phyloP scores from a whole-genome alignment of 2,113 vertebrate species.

The Daphoenositta chrysoptera region DNA sequence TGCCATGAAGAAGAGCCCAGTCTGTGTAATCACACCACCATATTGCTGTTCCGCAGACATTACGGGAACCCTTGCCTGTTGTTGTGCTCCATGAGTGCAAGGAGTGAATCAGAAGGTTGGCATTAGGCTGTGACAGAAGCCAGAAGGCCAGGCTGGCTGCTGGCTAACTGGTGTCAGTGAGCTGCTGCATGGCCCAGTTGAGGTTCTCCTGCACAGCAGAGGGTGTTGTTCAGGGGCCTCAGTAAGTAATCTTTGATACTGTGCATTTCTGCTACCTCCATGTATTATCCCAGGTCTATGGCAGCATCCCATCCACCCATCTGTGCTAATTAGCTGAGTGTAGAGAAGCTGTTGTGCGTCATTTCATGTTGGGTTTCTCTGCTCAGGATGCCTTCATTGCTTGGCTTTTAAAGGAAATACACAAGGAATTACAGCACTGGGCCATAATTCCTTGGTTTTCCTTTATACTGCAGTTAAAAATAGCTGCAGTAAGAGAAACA shows the following conservation, averaged over 20 bases:
- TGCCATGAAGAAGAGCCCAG: background rate
- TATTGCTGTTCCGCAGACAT: background rate
- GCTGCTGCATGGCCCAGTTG: background rate
- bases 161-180: background rate
- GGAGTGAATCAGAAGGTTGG: background rate
- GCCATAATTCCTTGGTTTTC: background rate
- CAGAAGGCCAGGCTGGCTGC: background rate
- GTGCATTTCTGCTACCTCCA: background rate
- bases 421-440: background rate
- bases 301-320: background rate
- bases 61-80: background rate
- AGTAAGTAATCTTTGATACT: background rate
- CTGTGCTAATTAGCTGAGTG: background rate
- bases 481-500: background rate
- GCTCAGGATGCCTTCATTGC: background rate
- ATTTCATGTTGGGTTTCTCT: background rate
- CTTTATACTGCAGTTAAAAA: background rate
- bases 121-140: background rate
- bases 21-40: rapidly evolving
- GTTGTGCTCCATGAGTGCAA: background rate
- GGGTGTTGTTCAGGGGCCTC: background rate
- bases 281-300: background rate
- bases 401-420: background rate
- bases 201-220: background rate
- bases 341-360: background rate